Conservation (phyloP, 2,113 vertebrate genomes). For the Charina bottae region DNA sequence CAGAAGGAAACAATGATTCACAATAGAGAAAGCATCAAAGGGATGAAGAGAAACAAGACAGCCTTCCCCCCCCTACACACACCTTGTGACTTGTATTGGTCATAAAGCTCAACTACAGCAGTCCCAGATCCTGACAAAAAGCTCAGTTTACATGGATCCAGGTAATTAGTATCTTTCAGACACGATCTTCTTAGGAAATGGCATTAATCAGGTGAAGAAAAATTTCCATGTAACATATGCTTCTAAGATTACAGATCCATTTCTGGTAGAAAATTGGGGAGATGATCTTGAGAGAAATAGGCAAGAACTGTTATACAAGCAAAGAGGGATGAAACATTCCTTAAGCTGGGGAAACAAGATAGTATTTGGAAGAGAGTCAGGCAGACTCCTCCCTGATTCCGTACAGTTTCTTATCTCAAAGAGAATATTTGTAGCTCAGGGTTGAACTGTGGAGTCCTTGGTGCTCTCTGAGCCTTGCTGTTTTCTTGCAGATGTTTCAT, state of each 20-base stretch:
- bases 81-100: background rate
- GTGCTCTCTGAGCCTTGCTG: no score
- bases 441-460: no score
- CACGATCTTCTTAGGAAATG: background rate
- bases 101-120: background rate
- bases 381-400: no score
- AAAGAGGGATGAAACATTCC: background rate
- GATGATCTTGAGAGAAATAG: background rate
- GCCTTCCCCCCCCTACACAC: background rate
- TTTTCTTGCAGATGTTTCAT: no score
- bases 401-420: no score
- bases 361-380: no score
- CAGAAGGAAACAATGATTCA: background rate
- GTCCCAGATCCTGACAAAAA: background rate
- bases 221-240: background rate
- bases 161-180: background rate
- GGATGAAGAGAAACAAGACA: background rate
- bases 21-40: background rate
- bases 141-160: background rate
- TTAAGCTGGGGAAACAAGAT: no score
- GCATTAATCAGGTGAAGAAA: background rate
- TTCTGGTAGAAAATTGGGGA: no score
- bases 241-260: constrained; percentile 19
- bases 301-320: background rate
- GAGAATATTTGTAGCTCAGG: no score